Evolutionary conservation across 2,888 invertebrate genomes (phyloP), one percentile per base, ranked within the genome.

Genomic region (Pseudanteris insignis): DNA sequence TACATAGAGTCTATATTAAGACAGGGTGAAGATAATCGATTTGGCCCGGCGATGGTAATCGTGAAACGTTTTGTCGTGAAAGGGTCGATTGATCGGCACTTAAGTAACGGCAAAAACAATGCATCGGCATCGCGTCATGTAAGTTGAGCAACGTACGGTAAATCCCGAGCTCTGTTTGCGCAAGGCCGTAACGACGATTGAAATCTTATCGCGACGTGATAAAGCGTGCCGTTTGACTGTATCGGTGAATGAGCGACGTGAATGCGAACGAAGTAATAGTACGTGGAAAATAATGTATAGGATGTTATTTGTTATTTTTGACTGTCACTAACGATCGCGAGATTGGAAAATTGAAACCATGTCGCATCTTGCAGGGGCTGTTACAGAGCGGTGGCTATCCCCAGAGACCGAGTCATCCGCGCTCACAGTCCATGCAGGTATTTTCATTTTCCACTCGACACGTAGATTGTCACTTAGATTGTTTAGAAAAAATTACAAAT

Each of bases 341-440:
- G 13, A 46, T 15, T 18, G 28, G 11, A 32, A 30, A 37, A 37
- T 34, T 53, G 53, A 47, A 55, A 62, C 34, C 21, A 43, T 53
- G 43, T 53, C 48, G 68, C 67, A 67, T 73, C 72, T 75, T 77
- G 72, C 75, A 77, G 76, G 76, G 76, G 73, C 73, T 75, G 76
- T 72, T 76, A 70, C 76, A 76, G 71, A 72, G 74, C 74, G 75
- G 71, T 72, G 74, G 73, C 71, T 77, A 73, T 70, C 60, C 75
- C 54, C 74, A 73, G 69, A 62, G 61, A 55, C 55, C 55, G 50
- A 55, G 55, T 62, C 64, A 67, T 55, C 69, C 75, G 69, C 76
- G 71, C 70, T 75, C 75, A 69, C 72, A 76, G 71, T 74, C 75
- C 70, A 72, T 75, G 71, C 76, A 77, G 76, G 76, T 75, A 76